Base-by-base conservation (phyloP, 2,888 invertebrate genomes). In the Caenorhabditis sp. region DNA sequence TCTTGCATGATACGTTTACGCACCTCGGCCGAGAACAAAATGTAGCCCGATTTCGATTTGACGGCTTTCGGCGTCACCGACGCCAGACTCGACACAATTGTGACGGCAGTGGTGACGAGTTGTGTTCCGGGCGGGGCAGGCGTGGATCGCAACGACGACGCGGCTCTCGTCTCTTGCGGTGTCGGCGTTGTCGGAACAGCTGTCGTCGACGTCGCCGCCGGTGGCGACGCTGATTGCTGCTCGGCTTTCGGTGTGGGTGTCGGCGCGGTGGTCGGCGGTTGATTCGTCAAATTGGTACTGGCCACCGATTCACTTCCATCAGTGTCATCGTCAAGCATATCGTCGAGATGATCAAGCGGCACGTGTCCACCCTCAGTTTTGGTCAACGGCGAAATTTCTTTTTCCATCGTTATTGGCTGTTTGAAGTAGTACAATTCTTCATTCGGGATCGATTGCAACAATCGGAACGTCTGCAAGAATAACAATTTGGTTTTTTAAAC, bases 11-110 rank as follows among this genome's bases (percentile, higher is more conserved):
- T 94, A 63, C 92, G 92, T 89, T 95, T 95, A 65, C 99, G 91
- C 58, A 95, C 93, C 90, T 99, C 97, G 87, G 96, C 94, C 53
- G 97, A 96, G 90, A 96, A 99, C 71, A 99, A 91, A 82, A 99
- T 97, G 90, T 99, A 99, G 10, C 97, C 97, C 71, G 96, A 97
- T 65, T 88, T 88, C 63, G 85, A 85, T 58, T 88, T 87, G 50
- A 84, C 78, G 37, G 84, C 69, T 59, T 66, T 73, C 19, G 73
- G 73, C n/a, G 73, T 73, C 59, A 17, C 12, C 14, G 43, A 17
- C 12, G 43, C 14, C 12, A 43, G 43, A 17, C 43, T 43, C 24
- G 64, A 61, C 58, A 68, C 26, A 23, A 54, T 26, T 8, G 19
- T 37, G 14, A 58, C 62, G n/a, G 26, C 51, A 0, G 53, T 10